These are phyloP conservation scores for Heliangelus exortis DNA, from an alignment of 2,797 vertebrate genomes.

Conservation along the genomic window DNA sequence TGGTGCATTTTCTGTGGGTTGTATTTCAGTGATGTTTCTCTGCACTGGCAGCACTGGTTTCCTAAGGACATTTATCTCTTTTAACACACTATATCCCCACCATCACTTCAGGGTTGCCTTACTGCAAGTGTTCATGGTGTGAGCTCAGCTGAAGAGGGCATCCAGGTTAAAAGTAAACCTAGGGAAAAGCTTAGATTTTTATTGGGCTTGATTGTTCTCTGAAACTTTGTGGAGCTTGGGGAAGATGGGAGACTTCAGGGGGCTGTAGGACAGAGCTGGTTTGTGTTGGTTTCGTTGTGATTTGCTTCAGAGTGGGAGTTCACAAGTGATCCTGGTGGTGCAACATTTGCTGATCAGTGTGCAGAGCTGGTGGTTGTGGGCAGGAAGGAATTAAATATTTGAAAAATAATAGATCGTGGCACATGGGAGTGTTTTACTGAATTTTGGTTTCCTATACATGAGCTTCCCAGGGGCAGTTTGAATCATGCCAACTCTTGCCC, in stretches of 20 bases:
- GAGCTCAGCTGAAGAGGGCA: neutral
- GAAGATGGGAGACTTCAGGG: neutral
- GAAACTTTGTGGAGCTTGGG: neutral
- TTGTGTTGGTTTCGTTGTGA: neutral
- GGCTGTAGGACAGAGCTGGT: neutral
- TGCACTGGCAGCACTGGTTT: neutral
- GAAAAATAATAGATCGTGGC: neutral
- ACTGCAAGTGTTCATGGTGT: neutral
- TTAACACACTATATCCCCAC: neutral
- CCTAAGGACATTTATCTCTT: rapidly evolving
- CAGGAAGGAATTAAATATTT: neutral
- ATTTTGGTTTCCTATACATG: neutral
- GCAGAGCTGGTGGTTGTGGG: neutral
- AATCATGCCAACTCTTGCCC: neutral
- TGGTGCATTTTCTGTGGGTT: rapidly evolving
- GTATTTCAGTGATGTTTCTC: neutral
- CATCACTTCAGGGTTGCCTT: neutral
- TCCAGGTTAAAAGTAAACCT: neutral
- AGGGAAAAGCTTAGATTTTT: neutral
- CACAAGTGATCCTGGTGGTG: neutral
- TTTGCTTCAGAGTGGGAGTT: neutral
- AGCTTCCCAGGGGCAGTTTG: neutral
- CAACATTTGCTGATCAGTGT: neutral
- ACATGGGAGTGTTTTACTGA: neutral
- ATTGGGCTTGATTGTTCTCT: neutral